Evolutionary conservation across 2,888 invertebrate genomes (phyloP), one percentile per base, ranked within the genome.

Genomic region (Apocheima hispidaria): DNA sequence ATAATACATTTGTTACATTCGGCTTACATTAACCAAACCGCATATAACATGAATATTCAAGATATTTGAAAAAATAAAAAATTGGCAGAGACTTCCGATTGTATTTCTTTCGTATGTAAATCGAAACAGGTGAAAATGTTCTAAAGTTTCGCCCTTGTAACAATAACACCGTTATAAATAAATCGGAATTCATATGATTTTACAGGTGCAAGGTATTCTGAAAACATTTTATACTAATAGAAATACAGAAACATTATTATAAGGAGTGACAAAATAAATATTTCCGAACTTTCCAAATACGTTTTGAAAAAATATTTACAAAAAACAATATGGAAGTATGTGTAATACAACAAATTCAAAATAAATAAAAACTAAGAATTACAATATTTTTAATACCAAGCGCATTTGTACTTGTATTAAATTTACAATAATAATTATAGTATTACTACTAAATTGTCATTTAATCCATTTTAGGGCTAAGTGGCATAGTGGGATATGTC

Each of bases 401-500:
- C 69, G 57, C 69, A 70, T 78, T 78, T 77, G 76, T 78, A 79
- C 75, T 77, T 62, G 69, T 70, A 74, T 76, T 74, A 36, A 56
- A 64, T 66, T 65, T 75, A 75, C 79, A 81, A 69, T 74, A 68
- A n/a, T n/a, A 44, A 26, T 26, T 69, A 69, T n/a, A n/a, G n/a
- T n/a, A 68, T 69, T 56, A 66, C 33, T 46, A 66, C 65, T 73
- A 72, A 33, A 48, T 74, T 69, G 60, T 56, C 69, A 57, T 49
- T 60, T 65, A 38, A 20, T 28, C 12, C 18, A 46, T 44, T 59
- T 65, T 73, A 73, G 20, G 71, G 35, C 78, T 87, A 87, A 75
- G 84, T 88, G 88, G 88, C 88, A 87, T 86, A 86, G 77, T 85
- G 87, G 83, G 90, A 90, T 90, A 90, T 87, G 87, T 88, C 75